Base-by-base conservation (phyloP, 2,113 vertebrate species). In the Dipodomys stephensi region DNA sequence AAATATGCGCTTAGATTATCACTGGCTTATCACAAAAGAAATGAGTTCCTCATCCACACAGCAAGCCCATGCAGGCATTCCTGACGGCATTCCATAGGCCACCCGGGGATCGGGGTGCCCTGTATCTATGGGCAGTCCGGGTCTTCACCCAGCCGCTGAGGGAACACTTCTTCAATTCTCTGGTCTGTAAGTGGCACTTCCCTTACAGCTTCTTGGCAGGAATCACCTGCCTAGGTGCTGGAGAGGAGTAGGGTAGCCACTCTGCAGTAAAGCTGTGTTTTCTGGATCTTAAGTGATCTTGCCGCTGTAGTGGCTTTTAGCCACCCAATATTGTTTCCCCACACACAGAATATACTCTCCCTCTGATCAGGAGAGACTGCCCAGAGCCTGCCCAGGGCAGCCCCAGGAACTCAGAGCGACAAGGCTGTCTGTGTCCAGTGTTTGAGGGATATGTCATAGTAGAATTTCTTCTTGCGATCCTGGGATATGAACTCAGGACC, bases 1-100 rank as follows among this genome's bases (percentile, higher is more conserved):
- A 91, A 83, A 84, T 79, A 32, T 60, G 18, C 13, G 20, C 12
- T 72, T 67, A 25, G 32, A 84, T 88, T 57, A 69, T 30, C 57
- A 62, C 22, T 53, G 25, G 16, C 89, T 74, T 77, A 83, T 30
- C 57, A 81, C 57, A 81, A 78, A 96, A 79, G 4, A 85, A 64
- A 86, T 20, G n/a, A 9, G 65, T 25, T 93, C 77, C 68, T 83
- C 28, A 68, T 88, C 39, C 27, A 77, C 77, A 35, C 8, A 22
- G n/a, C 49, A 30, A 32, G 18, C 27, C 16, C 16, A 19, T 3
- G 10, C 22, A 90, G 5, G n/a, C 9, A 0, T 60, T 67, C 67
- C 57, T 27, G 15, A 57, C 15, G 4, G 15, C 53, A 13, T 57
- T 57, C 15, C 16, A 13, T 13, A 16, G 53, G 27, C 9, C 13